Evolutionary conservation across 2,797 vertebrate genomes (phyloP), one percentile per base, ranked within the genome.

Genomic region (Pseudochromis fuscus): DNA sequence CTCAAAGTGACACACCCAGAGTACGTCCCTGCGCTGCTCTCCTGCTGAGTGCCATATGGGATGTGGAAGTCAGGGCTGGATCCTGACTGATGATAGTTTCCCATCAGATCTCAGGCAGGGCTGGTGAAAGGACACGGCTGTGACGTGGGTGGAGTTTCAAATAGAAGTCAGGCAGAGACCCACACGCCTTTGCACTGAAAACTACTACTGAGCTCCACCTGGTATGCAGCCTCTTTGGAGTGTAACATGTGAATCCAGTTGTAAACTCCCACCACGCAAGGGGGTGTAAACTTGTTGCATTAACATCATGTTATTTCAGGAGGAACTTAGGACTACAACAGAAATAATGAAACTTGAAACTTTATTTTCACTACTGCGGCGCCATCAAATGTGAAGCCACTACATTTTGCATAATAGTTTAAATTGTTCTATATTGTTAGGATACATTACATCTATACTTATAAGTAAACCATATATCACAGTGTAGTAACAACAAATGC

Each of bases 1-100:
- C 38, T 66, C 19, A 57, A 16, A 6, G 12, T 21, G 70, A 90
- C 88, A 87, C 82, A 88, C 88, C 87, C 81, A 75, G 66, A 74
- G 52, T 48, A 51, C 49, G 82, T 82, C 66, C 67, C n/a, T 44
- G 7, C 2, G 40, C 73, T 70, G 79, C 52, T 73, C 35, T 86
- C 68, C 72, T 62, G 67, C 31, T 13, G 15, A 33, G 16, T 51
- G 77, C 67, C 82, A 88, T 72, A 25, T 62, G 46, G 59, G 64
- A 79, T 62, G 73, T 71, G 64, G 46, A 67, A 27, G 53, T 37
- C 60, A 4, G 61, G 56, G 18, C 53, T 56, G 59, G 46, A 49
- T n/a, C 15, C n/a, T 56, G 63, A 72, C 71, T 53, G 69, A 55
- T 59, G 59, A 77, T 37, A 45, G 72, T 60, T 84, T 56, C 77